Evolutionary conservation across 2,888 invertebrate species (phyloP).

Genomic region (Capitulum mitella): DNA sequence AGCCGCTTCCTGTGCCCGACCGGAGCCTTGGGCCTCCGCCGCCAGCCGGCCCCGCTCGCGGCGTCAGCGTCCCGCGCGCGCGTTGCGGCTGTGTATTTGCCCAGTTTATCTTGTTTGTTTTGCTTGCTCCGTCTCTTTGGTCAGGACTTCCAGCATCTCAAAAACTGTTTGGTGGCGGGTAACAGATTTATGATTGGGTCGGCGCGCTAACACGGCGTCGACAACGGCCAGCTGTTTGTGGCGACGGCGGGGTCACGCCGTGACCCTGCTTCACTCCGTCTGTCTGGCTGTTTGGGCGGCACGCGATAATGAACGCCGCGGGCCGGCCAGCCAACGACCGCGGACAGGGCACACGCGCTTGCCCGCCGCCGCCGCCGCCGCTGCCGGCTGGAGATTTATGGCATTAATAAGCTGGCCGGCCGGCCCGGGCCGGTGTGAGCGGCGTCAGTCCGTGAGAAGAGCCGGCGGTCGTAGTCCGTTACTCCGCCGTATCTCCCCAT

Average conservation of each 20-base stretch:
- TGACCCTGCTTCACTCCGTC: not conserved
- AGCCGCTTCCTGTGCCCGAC: not conserved
- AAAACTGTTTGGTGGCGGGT: not conserved
- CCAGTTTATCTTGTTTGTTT: constrained; percentile 1
- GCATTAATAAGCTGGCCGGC: not conserved
- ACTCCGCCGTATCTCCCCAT: no score
- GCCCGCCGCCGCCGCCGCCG: not conserved
- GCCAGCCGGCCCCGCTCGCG: not conserved
- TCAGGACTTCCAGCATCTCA: not conserved
- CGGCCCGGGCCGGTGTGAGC: not conserved
- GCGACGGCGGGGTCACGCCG: not conserved
- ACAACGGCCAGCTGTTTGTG: not conserved
- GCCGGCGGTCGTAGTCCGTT: no score
- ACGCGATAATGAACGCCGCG: not conserved
- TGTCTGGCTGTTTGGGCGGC: not conserved
- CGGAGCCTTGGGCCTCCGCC: not conserved
- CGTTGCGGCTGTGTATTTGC: not conserved
- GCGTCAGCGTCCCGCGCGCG: not conserved
- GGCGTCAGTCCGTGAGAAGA: no score
- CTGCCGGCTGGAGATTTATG: no score
- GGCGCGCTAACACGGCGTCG: not conserved
- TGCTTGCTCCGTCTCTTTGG: not conserved
- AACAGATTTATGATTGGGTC: not conserved
- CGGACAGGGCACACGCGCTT: not conserved
- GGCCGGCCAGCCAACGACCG: not conserved